Base-by-base conservation (phyloP, 2,797 vertebrate species). In the Gadopsis marmoratus region DNA sequence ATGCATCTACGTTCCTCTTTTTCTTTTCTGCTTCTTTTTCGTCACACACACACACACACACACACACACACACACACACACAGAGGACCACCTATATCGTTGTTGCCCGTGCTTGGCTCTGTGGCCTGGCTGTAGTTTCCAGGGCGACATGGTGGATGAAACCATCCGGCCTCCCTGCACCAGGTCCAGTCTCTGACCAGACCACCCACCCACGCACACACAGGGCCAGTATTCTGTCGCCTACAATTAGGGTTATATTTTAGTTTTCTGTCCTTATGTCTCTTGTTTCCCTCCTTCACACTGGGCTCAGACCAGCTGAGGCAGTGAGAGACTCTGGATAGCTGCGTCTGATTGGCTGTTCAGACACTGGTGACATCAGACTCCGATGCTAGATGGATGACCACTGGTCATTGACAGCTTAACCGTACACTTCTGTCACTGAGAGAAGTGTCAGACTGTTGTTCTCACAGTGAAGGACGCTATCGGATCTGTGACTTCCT, bases 101-200 rank as follows among this genome's bases (percentile, higher is more conserved):
- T 8, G 14, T 54, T 0, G 8, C 13, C 43, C 12, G n/a, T 21
- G 68, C 58, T 13, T 14, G 2, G 43, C 71, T 69, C 61, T 86
- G 83, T 71, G 89, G 88, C 76, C 76, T 86, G 82, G 84, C 87
- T 74, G 64, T 6, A 56, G 79, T 87, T 88, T 81, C 74, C 58
- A 74, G 39, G 61, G n/a, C 14, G 64, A 86, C 72, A 65, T 14
- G 7, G 63, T 77, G 84, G 81, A 83, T 79, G 79, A 84, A 88
- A 81, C 79, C 82, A 81, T 61, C 68, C 55, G 33, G 47, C 55
- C 75, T 77, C 56, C 43, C 51, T 70, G 60, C 76, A 73, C 35
- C n/a, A 56, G 76, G 86, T 88, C 75, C 86, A 23, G 78, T 21
- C 54, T 83, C 63, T 33, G 67, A 62, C 78, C 62, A 62, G 80